Evolutionary conservation across 1,140 invertebrate genomes (phyloP), one percentile per base, ranked within the genome.

Genomic region (Drosophila tropicalis): DNA sequence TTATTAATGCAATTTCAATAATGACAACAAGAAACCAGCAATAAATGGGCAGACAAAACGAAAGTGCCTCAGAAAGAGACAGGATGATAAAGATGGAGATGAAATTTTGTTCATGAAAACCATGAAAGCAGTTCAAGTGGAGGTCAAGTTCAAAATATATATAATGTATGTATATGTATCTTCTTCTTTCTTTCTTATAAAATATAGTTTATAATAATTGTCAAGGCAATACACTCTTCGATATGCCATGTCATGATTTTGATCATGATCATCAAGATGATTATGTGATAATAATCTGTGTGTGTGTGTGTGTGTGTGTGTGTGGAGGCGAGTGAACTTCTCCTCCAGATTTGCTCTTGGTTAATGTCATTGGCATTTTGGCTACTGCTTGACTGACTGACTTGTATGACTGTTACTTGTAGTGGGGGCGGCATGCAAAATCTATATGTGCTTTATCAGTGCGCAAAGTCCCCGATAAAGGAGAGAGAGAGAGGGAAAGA

Each of bases 1-100:
- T 87, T 87, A 87, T 87, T 89, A 87, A 87, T 89, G 84, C 70
- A 80, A 89, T 89, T 87, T 87, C 76, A 84, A 89, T 87, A 89
- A 82, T 72, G 69, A 78, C 63, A 70, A 67, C 44, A 67, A 71
- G 58, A 61, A 65, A 41, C 71, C 71, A 69, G 32, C 47, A 58
- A 71, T 72, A 71, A 86, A 76, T 64, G 71, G 70, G 62, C 81
- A 81, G 66, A 79, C 82, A 72, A 82, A 70, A 79, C 78, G 75
- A 85, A 81, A 81, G 78, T 81, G 67, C 62, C 67, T 67, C 40
- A 51, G 55, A 57, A 15, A 51, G 36, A 67, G 32, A 25, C n/a
- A 34, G 44, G 10, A 51, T 51, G 19, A 51, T 22, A 13, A 12
- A 3, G 36, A 39, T 39, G 36, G 36, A 39, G 3, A 39, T 13